Evolutionary conservation across 64 coral and sea anemone species (phyloP).

Genomic region (Pocillopora damicornis): DNA sequence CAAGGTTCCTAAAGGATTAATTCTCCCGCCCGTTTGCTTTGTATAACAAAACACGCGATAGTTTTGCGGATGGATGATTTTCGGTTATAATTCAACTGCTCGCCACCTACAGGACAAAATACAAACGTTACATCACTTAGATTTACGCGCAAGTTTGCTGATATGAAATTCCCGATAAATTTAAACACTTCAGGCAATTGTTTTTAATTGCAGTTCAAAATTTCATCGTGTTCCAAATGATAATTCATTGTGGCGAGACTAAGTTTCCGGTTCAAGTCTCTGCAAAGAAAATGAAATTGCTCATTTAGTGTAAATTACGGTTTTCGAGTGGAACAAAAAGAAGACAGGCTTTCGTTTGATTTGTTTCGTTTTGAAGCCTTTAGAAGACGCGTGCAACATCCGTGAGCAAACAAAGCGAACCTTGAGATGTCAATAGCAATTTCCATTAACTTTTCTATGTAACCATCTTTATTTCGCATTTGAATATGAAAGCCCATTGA

Average conservation of each 20-base stretch:
- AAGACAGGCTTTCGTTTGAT: not conserved
- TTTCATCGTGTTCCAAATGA: slow-evolving; percentile 26
- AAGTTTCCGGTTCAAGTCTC: slow-evolving; percentile 38
- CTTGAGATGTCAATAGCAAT: slow-evolving; percentile 35
- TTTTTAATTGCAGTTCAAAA: slow-evolving; percentile 57
- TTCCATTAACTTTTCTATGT: slow-evolving; percentile 44
- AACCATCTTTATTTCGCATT: slow-evolving; percentile 48
- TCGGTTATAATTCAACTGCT: not conserved
- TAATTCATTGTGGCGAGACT: slow-evolving; percentile 13
- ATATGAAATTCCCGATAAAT: slow-evolving; percentile 17
- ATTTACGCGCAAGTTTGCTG: slow-evolving; percentile 1
- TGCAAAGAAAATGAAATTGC: slow-evolving; percentile 31
- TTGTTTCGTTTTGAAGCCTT: slow-evolving; percentile 14
- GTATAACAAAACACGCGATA: slow-evolving; percentile 37
- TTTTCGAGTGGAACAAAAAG: slow-evolving; percentile 21
- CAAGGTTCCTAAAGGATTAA: slow-evolving; percentile 37
- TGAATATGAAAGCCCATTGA: slow-evolving; percentile 50
- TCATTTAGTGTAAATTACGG: slow-evolving; percentile 29
- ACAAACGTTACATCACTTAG: not conserved
- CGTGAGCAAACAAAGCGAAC: slow-evolving; percentile 32
- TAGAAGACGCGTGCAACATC: slow-evolving; percentile 27
- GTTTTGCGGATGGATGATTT: not conserved
- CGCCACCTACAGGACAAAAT: not conserved
- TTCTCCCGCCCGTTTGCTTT: slow-evolving; percentile 22
- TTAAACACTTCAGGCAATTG: slow-evolving; percentile 48